phyloP scores from a whole-genome alignment of 2,888 invertebrate genomes.

The Coelinius sp. region DNA sequence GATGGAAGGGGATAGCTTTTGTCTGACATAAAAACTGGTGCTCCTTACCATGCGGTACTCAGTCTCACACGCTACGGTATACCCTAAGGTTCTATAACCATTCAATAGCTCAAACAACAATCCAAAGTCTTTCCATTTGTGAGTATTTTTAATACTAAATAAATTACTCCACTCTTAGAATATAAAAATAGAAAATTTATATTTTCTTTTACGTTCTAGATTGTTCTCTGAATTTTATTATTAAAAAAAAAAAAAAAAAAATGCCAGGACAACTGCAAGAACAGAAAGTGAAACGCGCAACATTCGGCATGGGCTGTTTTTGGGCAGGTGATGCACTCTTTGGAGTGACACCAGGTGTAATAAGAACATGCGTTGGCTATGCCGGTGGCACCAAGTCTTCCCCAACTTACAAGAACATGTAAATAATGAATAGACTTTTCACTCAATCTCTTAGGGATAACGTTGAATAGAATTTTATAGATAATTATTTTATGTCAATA shows the following conservation, averaged over 20 bases:
- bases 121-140: background rate
- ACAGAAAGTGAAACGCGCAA: conserved; percentile 81
- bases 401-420: conserved; percentile 91
- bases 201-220: too few relatives aligned
- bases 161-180: too few relatives aligned
- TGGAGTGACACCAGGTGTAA: conserved; percentile 80
- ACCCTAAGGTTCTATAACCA: conserved; percentile 20
- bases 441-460: too few relatives aligned
- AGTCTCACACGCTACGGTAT: conserved; percentile 38
- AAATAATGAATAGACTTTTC: conserved; percentile 69
- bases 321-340: conserved; percentile 92
- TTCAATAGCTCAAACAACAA: conserved; percentile 8
- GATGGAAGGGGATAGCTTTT: conserved; percentile 29
- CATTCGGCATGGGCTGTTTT: conserved; percentile 95
- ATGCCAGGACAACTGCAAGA: conserved; percentile 76
- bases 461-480: too few relatives aligned
- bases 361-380: conserved; percentile 94
- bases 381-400: conserved; percentile 86
- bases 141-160: background rate
- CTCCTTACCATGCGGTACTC: conserved; percentile 50
- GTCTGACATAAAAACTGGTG: conserved; percentile 53
- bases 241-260: conserved; percentile 41
- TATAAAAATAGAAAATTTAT: too few relatives aligned
- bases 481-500: too few relatives aligned
- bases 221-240: background rate